Evolutionary conservation across 2,888 invertebrate genomes (phyloP), one percentile per base, ranked within the genome.

Genomic region (Tricholauxania praeusta): DNA sequence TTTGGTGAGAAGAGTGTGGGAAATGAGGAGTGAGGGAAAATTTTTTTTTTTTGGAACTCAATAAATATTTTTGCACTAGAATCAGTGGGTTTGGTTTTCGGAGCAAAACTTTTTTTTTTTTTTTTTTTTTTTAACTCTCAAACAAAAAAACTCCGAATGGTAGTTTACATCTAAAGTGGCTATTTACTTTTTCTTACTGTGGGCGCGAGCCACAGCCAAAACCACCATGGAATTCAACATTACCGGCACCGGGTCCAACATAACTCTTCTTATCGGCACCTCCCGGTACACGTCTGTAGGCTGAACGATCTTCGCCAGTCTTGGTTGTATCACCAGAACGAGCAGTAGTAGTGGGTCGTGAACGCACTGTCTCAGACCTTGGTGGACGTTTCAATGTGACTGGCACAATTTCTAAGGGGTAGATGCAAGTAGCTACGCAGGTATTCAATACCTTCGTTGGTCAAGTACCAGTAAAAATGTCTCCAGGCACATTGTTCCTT

Each of bases 401-500:
- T 53, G 99, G 99, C 51, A 99, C 98, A 88, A 99, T 99, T 91
- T 99, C 99, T 77, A 98, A n/a, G 94, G 12, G 99, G 99, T 84
- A 99, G 91, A 86, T 99, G 98, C 78, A 99, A 91, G 89, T 95
- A 98, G 84, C 94, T 94, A 79, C 99, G 91, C 79, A 99, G 90
- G 88, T 97, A 99, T 87, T 96, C 96, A 87, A 99, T 99, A 80
- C 99, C 99, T 84, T 98, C 97, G 87, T 99, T 99, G 78, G 98
- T 99, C 80, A 99, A 90, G 89, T 87, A 92, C 98, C 99, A 99
- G 88, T 99, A 99, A 85, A 96, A 99, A 88, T 99, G 99, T 84
- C 99, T 93, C 99, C 99, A 99, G 6, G 99, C 98, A 88, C 99
- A 99, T 89, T 99, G 99, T 90, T 99, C 99, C 88, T 95, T 96